phyloP scores from a whole-genome alignment of 2,113 vertebrate genomes.

The Tetraodon nigroviridis region DNA sequence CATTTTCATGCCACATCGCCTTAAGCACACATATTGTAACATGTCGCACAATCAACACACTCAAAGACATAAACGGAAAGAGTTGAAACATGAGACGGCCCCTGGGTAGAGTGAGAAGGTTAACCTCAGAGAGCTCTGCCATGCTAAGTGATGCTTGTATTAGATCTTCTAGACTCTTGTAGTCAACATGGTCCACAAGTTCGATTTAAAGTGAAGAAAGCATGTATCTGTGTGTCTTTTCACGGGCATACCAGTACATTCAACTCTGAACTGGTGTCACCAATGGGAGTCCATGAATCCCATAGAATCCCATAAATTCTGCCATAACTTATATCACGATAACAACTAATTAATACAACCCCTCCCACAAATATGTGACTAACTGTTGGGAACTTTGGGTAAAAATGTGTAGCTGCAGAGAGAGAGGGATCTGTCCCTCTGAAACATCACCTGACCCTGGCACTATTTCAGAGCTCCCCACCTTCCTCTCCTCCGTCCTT shows the following conservation, averaged over 20 bases:
- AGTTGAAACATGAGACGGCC: constrained; percentile 31
- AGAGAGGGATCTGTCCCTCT: constrained; percentile 18
- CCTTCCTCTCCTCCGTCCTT: constrained; percentile 2
- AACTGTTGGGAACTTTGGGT: background rate
- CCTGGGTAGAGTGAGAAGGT: constrained; percentile 36
- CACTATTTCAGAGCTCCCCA: constrained; percentile 52
- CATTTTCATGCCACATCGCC: constrained; percentile 41
- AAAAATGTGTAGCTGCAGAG: background rate
- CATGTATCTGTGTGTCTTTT: constrained; percentile 44
- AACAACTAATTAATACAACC: constrained; percentile 39
- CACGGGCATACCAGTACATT: constrained; percentile 29
- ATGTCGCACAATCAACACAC: constrained; percentile 8
- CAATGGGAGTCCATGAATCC: constrained; percentile 21
- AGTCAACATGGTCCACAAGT: too few species aligned
- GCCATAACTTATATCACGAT: constrained; percentile 36
- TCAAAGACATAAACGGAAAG: constrained; percentile 25
- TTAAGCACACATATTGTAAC: background rate
- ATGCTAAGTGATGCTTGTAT: constrained; percentile 48
- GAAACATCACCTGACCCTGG: constrained; percentile 71
- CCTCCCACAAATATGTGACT: constrained; percentile 1
- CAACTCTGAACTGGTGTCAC: constrained; percentile 45
- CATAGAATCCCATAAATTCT: constrained; percentile 1
- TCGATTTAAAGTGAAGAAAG: constrained; percentile 10
- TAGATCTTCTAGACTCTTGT: background rate
- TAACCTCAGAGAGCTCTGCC: constrained; percentile 45